Base-by-base conservation (phyloP, 2,888 invertebrate genomes). In the Sminthurinus aureus region DNA sequence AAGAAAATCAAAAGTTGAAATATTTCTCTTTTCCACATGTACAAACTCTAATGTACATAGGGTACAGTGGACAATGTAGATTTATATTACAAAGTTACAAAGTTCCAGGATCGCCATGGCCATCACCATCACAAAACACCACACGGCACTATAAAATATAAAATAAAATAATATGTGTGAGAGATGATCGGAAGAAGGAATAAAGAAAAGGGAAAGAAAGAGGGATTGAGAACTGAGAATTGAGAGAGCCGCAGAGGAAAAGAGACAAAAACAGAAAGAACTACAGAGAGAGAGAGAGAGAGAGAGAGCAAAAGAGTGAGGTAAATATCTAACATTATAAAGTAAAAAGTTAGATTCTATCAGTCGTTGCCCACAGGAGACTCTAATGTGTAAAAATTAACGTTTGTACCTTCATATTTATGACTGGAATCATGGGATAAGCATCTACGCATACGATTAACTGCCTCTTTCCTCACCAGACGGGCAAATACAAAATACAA, bases 381-480 rank as follows among this genome's bases (percentile, higher is more conserved):
- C 26, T 79, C 79, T 79, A 79, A 79, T 79, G 79, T 79, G 79
- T 79, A 79, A 79, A 79, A 79, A 79, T 79, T 79, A 79, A 79
- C 79, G 69, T 79, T 69, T 69, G 66, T 79, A 50, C 79, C 67
- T 79, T 71, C 26, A 67, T 79, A 79, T 79, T 79, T 79, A 79
- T 79, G 79, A 79, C 66, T 79, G 79, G 71, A 79, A 79, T 79
- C 67, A 69, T 79, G 66, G 67, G 79, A 79, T 79, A 79, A 69
- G 38, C 71, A 79, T 79, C 79, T 75, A 75, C 75, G 75, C 77
- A 77, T 77, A 64, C 77, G 64, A 58, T 64, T 64, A 64, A 51
- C 58, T 58, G 38, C 38, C 38, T 38, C 38, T 38, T 38, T 38
- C 58, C 9, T 15, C 58, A 58, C 13, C 58, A 58, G 58, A 58